Conservation (phyloP, 1,140 invertebrate genomes). For the Pomacea maculata region DNA sequence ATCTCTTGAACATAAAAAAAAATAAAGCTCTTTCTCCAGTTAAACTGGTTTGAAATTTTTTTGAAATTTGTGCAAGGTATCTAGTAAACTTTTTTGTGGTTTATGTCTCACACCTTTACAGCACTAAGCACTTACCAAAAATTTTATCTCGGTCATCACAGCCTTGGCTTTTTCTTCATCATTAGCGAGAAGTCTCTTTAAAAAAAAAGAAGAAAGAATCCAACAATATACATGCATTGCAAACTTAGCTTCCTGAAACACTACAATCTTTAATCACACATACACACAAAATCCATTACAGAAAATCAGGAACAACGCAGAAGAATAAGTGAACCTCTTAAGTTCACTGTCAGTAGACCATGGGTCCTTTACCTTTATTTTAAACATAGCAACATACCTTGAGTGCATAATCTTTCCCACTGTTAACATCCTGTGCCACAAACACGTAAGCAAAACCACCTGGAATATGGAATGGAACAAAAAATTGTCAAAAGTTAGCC, state of each 20-base stretch:
- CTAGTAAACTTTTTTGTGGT: neutral
- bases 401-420: constrained; percentile 89
- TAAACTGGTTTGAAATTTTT: too few relatives aligned
- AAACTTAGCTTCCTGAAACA: neutral
- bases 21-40: neutral
- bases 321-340: too few relatives aligned
- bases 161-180: constrained; percentile 68
- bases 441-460: constrained; percentile 95
- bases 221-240: neutral
- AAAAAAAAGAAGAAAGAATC: too few relatives aligned
- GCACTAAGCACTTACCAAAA: constrained; percentile 64
- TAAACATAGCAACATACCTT: constrained; percentile 52
- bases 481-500: neutral
- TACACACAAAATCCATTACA: neutral
- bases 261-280: too few relatives aligned
- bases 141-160: constrained; percentile 68
- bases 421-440: constrained; percentile 86
- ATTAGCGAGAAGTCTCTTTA: constrained; percentile 66
- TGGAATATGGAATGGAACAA: constrained; percentile 59
- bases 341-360: neutral
- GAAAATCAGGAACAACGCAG: too few relatives aligned
- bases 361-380: neutral
- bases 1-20: neutral
- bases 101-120: neutral
- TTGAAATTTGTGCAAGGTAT: neutral